Evolutionary conservation across 2,888 invertebrate genomes (phyloP), one percentile per base, ranked within the genome.

Genomic region (Drosophila subsilvestris): DNA sequence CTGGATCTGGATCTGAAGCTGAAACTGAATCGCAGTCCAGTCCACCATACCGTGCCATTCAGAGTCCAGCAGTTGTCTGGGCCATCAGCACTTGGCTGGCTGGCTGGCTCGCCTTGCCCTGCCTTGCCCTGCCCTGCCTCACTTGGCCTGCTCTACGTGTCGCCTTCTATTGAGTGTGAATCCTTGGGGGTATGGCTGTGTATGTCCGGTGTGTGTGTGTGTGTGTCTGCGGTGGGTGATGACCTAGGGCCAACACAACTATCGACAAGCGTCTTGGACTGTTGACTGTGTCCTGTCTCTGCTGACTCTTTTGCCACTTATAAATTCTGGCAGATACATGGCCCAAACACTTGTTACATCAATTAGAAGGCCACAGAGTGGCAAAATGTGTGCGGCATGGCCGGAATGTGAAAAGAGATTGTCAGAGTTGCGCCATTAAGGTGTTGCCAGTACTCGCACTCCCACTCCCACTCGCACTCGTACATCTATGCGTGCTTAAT

Each of bases 341-440:
- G 88, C 80, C 82, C 90, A 88, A 90, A 90, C 90, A 90, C 88
- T 90, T 90, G 90, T 90, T 90, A 89, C 90, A 90, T 89, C 90
- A 90, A 90, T 90, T 90, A 90, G 88, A 84, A 74, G 81, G 77
- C 86, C 83, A 86, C 79, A 85, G 63, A 74, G 74, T 75, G 75
- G 45, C 76, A 72, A 70, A 71, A 58, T 63, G 53, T 68, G 54
- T 71, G 69, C 65, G 49, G 65, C 63, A 49, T 56, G 65, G 65
- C 27, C 54, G 65, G 78, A 76, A 82, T 85, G 79, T 67, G 70
- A 75, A 77, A 77, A 76, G 70, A 79, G 68, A 79, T 73, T 76
- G 80, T 63, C 79, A 70, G 55, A 56, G 63, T 66, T 73, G 50
- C 55, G 20, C 55, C 78, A 62, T 72, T 74, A 81, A 84, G 85